phyloP scores from a whole-genome alignment of 2,113 vertebrate genomes.

The Ammodytes dubius region DNA sequence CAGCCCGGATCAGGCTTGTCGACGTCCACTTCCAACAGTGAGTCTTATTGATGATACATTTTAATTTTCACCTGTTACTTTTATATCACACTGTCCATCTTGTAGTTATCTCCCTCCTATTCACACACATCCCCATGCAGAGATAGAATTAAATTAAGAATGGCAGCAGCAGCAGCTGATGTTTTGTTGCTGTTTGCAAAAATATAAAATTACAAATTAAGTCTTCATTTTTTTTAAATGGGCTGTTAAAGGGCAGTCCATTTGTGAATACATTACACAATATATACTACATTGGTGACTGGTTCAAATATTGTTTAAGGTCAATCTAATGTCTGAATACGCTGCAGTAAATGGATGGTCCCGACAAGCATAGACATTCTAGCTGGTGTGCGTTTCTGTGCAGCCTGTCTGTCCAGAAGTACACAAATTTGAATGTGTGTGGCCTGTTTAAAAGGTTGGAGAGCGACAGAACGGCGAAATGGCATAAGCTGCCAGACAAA shows the following conservation, averaged over 20 bases:
- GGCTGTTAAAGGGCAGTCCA: not conserved
- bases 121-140: conserved; percentile 4
- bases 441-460: conserved; percentile 2
- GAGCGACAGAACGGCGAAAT: conserved; percentile 19
- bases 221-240: not conserved
- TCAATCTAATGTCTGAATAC: not conserved
- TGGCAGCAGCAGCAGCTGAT: conserved; percentile 21
- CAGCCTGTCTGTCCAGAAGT: conserved; percentile 40
- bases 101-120: not conserved
- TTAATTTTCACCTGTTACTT: not conserved
- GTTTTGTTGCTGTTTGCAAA: not conserved
- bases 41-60: conserved; percentile 50
- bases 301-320: not conserved
- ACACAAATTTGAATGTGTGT: not conserved
- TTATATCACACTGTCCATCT: not conserved
- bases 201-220: not conserved
- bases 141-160: conserved; percentile 16
- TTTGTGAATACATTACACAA: not conserved
- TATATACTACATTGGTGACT: not conserved
- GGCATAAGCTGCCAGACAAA: conserved; percentile 46
- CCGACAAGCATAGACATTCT: not conserved
- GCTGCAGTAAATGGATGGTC: not conserved
- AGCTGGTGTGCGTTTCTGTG: not conserved
- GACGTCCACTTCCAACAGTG: conserved; percentile 68
- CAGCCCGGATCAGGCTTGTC: conserved; percentile 70